Evolutionary conservation across 2,113 vertebrate species (phyloP).

Genomic region (Poeciliopsis prolifica): DNA sequence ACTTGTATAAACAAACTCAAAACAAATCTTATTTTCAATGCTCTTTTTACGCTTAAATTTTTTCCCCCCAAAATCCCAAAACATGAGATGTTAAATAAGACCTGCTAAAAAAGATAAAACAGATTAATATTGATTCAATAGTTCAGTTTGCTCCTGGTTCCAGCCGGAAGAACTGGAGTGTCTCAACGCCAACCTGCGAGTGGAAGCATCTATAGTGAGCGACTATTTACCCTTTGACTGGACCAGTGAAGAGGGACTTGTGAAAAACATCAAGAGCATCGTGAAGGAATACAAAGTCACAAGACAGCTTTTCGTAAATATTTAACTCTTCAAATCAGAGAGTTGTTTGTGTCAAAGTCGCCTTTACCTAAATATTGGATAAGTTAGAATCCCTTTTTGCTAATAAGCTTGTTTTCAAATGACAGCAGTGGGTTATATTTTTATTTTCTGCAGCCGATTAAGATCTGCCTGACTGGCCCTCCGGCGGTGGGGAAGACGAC

Average conservation of each 20-base stretch:
- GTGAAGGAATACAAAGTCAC: conserved; percentile 86
- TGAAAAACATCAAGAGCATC: conserved; percentile 84
- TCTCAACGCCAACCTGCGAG: conserved; percentile 81
- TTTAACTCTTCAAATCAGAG: conserved; percentile 6
- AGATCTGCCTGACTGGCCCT: conserved; percentile 88
- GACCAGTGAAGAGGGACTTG: conserved; percentile 84
- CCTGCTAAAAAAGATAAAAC: no score
- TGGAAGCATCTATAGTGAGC: conserved; percentile 83
- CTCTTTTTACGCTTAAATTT: no score
- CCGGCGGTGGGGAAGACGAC: conserved; percentile 90
- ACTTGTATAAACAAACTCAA: no score
- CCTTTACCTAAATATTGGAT: neutral
- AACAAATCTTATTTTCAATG: no score
- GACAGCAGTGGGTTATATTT: neutral
- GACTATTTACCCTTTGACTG: conserved; percentile 85
- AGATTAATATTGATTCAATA: neutral
- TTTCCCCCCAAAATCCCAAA: neutral
- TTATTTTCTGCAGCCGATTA: conserved; percentile 83
- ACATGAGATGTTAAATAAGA: neutral
- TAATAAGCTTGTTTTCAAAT: neutral
- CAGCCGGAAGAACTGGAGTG: conserved; percentile 85
- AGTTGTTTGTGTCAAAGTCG: neutral
- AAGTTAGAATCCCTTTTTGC: neutral
- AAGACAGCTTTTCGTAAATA: conserved; percentile 85
- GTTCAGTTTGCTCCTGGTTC: neutral